Evolutionary conservation across 2,113 vertebrate species (phyloP).

Genomic region (Hypocryptadius cinnamomeus): DNA sequence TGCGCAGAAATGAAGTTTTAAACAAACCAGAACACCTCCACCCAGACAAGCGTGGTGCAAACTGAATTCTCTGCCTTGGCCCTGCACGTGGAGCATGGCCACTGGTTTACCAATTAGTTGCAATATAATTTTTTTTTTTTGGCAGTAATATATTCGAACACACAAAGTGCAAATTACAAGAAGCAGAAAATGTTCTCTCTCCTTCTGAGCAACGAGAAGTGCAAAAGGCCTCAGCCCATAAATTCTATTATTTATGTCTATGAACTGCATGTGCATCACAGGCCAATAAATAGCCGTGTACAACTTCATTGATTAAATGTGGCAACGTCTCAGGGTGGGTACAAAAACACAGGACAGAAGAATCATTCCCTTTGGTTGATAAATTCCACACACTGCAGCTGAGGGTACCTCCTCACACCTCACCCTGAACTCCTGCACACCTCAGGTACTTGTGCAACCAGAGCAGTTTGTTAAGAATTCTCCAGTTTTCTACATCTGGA

Average conservation of each 20-base stretch:
- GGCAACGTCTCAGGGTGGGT: neutral
- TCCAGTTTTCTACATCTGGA: neutral
- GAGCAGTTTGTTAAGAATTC: neutral
- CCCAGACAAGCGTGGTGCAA: neutral
- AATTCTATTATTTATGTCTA: neutral
- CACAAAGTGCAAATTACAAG: constrained; percentile 38
- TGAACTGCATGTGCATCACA: neutral
- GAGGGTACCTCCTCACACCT: neutral
- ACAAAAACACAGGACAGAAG: constrained; percentile 5
- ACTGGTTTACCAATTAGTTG: constrained; percentile 13
- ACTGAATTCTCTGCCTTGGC: neutral
- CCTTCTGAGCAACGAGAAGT: neutral
- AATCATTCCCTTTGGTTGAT: neutral
- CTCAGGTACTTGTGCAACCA: neutral
- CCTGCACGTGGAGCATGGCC: neutral
- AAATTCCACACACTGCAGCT: neutral
- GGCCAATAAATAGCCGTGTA: neutral
- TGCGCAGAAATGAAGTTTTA: constrained; percentile 25
- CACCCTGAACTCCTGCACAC: neutral
- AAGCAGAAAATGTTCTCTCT: constrained; percentile 34
- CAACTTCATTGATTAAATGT: neutral
- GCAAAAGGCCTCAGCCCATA: constrained; percentile 34
- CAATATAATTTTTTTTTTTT: constrained; percentile 15
- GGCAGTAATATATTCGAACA: constrained; percentile 42
- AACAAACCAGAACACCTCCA: constrained; percentile 25